Base-by-base conservation (phyloP, 2,888 invertebrate species). In the Volucella bombylans region DNA sequence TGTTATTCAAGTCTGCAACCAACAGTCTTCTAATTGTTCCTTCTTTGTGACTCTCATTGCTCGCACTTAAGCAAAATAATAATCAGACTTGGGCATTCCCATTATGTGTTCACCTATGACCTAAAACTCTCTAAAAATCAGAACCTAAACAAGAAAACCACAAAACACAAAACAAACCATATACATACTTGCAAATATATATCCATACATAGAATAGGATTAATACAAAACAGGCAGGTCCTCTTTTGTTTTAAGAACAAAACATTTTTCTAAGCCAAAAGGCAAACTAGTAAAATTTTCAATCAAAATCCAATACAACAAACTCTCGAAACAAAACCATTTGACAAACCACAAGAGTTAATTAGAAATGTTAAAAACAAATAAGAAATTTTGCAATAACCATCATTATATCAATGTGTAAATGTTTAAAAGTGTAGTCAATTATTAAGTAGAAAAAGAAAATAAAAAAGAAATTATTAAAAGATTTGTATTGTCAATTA, bases 141-240 rank as follows among this genome's bases (percentile, higher is more conserved):
- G 23, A 23, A 31, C 1, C 31, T 31, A 31, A 31, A 31, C 6
- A 45, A 50, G 64, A 73, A 43, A 65, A 39, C 4, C 15, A 55
- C 9, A 47, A 49, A 31, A 23, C 8, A 59, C 2, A 49, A 49
- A 23, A 10, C 15, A 55, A 43, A 31, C 61, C 49, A 69, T 15
- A 62, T 67, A 62, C 18, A 52, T 31, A 52, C 23, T 47, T 47
- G 23, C 31, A 45, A 47, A 14, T 54, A 1, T 45, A 54, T 45
- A 47, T 64, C 15, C 4, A 23, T 31, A 6, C 31, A n/a, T 83
- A 79, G 68, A 69, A 62, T 74, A 83, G 69, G 69, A 74, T 69
- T 55, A 83, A 76, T 79, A 68, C 85, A 85, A 85, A 85, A 85
- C 72, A 85, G 85, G 85, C 85, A 85, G 85, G 85, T 81, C 85